Evolutionary conservation across 2,797 vertebrate genomes (phyloP), one percentile per base, ranked within the genome.

Genomic region (Moxostoma hubbsi): DNA sequence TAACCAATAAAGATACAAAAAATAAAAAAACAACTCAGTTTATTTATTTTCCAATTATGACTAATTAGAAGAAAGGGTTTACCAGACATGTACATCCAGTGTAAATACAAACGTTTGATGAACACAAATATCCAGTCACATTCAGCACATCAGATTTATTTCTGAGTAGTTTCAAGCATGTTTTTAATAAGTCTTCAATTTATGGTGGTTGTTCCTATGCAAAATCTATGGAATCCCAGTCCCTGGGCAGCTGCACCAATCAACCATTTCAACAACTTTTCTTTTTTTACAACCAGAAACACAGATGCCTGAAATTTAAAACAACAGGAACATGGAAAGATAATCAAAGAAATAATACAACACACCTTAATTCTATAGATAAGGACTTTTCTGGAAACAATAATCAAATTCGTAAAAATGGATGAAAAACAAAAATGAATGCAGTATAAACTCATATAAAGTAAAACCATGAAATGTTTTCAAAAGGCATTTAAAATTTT

Each of bases 21-120:
- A 24, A 24, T 62, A 70, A 36, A 78, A 78, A 78, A 11, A 70
- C 1, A 64, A 46, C 62, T n/a, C 24, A 75, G 43, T 72, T 79
- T 79, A 79, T 79, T 79, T 72, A 16, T 64, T 79, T 65, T 83
- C 78, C 64, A 55, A 51, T 11, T 82, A 74, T 81, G 71, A 81
- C 78, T 65, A 43, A 57, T 54, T 45, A 79, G 55, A 18, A 50
- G 51, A 75, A 90, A 82, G 88, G 86, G 85, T 76, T 83, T 83
- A 90, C 87, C 90, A 93, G 90, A 87, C 82, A 89, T 91, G 86
- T 68, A 81, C 76, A 86, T 88, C 63, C 50, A 65, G 66, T 70
- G 77, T 72, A 80, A 79, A 79, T 64, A 71, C 77, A 73, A 79
- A 79, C 16, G 51, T 16, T 51, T 65, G 45, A 54, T 54, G 49